Conservation (phyloP, 2,797 vertebrate species). For the Syncerus caffer region DNA sequence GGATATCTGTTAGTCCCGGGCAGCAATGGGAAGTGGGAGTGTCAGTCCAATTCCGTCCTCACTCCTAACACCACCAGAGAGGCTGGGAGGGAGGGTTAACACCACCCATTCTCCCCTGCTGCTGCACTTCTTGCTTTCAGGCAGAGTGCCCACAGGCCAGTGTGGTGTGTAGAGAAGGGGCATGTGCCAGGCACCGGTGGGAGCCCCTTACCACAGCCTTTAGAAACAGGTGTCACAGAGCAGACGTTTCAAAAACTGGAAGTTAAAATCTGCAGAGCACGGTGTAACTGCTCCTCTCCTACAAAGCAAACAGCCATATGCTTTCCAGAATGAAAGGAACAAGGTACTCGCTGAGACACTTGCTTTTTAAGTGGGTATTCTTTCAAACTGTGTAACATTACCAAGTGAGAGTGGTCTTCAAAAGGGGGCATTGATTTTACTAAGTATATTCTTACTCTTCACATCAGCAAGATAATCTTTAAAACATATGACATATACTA, state of each 20-base stretch:
- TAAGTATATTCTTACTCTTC: background rate
- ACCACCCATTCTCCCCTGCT: background rate
- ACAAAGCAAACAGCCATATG: background rate
- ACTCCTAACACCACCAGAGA: background rate
- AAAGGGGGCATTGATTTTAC: background rate
- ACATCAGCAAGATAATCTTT: background rate
- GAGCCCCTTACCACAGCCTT: background rate
- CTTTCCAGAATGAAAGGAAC: background rate
- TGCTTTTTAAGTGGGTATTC: background rate
- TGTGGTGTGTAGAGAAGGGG: background rate
- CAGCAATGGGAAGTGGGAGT: accelerated
- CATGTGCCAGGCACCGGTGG: background rate
- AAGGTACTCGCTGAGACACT: background rate
- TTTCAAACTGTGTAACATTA: background rate
- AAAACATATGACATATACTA: background rate
- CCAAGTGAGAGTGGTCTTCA: background rate
- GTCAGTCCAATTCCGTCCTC: background rate
- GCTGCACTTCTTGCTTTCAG: background rate
- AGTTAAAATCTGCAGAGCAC: background rate
- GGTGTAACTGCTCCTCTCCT: background rate
- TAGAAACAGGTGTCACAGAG: background rate
- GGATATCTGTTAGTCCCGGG: background rate
- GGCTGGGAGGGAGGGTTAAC: background rate
- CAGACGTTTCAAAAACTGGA: background rate
- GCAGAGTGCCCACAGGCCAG: background rate